Base-by-base conservation (phyloP, 2,113 vertebrate species). In the Gracilinanus agilis region DNA sequence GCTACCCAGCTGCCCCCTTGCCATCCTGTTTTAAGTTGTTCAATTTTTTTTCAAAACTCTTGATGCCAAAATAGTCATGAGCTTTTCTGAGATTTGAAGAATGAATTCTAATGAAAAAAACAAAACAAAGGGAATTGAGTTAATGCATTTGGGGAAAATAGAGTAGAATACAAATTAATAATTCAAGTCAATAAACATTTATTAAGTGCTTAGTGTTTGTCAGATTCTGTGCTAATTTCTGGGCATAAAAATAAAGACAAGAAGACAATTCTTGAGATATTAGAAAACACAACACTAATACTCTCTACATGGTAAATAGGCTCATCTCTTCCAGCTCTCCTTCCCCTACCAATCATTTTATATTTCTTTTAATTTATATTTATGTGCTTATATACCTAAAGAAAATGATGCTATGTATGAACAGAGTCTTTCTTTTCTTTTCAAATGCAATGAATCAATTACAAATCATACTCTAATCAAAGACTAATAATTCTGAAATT, bases 11-110 rank as follows among this genome's bases (percentile, higher is more conserved):
- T n/a, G n/a, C n/a, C n/a, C n/a, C n/a, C n/a, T 90, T 56, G 56
- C 58, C 88, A 92, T 93, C 55, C 95, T 95, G 90, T 55, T 95
- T 53, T 58, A 67, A 93, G 95, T 44, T 96, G 90, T 92, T 94
- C 92, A 96, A 83, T 97, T 93, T 54, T 24, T n/a, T 94, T 89
- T 58, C 49, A 91, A 96, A 90, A 93, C 44, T 55, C 95, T 29
- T 93, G 54, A 91, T 92, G 56, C 54, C 58, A 54, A 0, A 44
- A 27, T 83, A 67, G 34, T 92, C 25, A 54, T n/a, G 91, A 94
- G 54, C 92, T 93, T 92, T 93, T 95, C 89, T 93, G 58, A 53
- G 93, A 54, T n/a, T 89, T 93, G 44, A 13, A 94, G 49, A 94
- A 83, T 90, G 44, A 93, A 93, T 24, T 96, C 16, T 53, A 9